These are phyloP conservation scores for Pelvicachromis taeniatus DNA, from an alignment of 2,113 vertebrate genomes.

Conservation along the genomic window DNA sequence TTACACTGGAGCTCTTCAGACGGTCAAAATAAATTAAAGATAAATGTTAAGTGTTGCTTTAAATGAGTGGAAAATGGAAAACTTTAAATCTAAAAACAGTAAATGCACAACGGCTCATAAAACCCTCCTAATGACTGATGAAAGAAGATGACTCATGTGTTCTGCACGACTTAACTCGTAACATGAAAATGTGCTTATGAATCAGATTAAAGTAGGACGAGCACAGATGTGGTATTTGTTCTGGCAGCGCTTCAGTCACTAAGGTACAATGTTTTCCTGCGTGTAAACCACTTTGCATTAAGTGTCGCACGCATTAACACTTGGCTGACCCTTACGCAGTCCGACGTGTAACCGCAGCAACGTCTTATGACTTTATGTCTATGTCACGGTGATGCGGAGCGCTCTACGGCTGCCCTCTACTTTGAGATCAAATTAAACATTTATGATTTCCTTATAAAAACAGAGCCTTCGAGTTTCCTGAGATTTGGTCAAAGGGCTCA, in stretches of 20 bases:
- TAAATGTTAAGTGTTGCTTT: neutral
- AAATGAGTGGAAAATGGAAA: neutral
- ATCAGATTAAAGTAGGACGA: neutral
- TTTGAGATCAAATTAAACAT: neutral
- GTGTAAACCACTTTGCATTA: neutral
- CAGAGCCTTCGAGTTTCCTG: neutral
- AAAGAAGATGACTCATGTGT: neutral
- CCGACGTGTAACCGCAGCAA: neutral
- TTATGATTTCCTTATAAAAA: neutral
- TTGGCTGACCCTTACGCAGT: neutral
- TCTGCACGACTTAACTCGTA: neutral
- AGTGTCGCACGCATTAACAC: neutral
- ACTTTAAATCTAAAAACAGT: neutral
- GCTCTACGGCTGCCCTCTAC: neutral
- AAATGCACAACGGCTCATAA: neutral
- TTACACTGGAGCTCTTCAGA: neutral
- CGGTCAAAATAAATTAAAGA: neutral
- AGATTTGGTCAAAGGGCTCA: neutral
- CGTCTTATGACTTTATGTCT: neutral
- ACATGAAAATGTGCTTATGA: neutral
- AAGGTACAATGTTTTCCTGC: neutral
- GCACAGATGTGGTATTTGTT: neutral
- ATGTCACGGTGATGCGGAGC: neutral
- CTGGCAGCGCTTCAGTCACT: neutral
- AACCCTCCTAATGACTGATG: neutral